Evolutionary conservation across 1,140 invertebrate species (phyloP), one percentile per base, ranked within the genome.

Genomic region (Cotesia vestalis): DNA sequence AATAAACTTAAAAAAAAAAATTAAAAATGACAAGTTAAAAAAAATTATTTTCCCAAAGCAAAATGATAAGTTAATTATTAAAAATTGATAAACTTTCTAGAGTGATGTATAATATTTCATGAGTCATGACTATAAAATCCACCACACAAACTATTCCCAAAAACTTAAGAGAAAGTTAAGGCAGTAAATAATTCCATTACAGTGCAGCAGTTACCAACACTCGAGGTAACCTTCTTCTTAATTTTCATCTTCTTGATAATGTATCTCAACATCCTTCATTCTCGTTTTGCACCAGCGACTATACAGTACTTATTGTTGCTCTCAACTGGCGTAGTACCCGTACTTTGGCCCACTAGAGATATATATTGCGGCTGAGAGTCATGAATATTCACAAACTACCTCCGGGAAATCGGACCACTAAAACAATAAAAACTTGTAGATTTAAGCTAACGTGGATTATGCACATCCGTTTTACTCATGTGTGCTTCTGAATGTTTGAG

Each of bases 381-480:
- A 77, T 78, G 78, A 75, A 80, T 79, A 82, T 81, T 81, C 77
- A 81, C 60, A 73, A 71, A 60, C 57, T 66, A 64, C 40, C 63
- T 53, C 72, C 70, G 74, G 77, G 40, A 78, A 79, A 81, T 80
- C 77, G 77, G 76, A 66, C 67, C 60, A 52, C 63, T 77, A 69
- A 79, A 79, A 80, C 76, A 80, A 78, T 80, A 78, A 81, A 80
- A 83, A 77, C 60, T 71, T 71, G 67, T 71, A 69, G 66, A 69
- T 69, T 57, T 59, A 35, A 67, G 68, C 73, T 64, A 59, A 70
- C 59, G 55, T 38, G 40, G 59, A 27, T 61, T 53, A 20, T 51
- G 35, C 70, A 36, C 20, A 68, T 53, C 17, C 59, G 52, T 51
- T 73, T 63, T 67, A 70, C 69, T 77, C 76, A 71, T 70, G 70